Conservation (phyloP, 2,888 invertebrate genomes). For the Drosophila nigritarsus region DNA sequence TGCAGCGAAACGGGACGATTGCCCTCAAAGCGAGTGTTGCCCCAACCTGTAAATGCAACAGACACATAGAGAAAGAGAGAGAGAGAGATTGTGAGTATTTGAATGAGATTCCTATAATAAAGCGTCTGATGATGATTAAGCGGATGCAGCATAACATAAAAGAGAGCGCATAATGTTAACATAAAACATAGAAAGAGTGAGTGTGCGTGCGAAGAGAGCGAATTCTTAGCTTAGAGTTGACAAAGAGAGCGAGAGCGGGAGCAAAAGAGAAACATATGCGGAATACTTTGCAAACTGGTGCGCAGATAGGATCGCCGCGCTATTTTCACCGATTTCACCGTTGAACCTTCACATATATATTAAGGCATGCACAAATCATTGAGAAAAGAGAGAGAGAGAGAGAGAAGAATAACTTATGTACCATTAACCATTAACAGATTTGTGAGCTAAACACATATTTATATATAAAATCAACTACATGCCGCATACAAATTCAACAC, state of each 20-base stretch:
- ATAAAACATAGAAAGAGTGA: slow-evolving; percentile 7
- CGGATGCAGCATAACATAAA: slow-evolving; percentile 57
- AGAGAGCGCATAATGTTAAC: slow-evolving; percentile 22
- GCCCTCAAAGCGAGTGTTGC: slow-evolving; percentile 83
- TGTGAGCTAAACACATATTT: slow-evolving; percentile 21
- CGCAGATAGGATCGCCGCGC: slow-evolving; percentile 83
- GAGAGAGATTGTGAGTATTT: slow-evolving; percentile 9
- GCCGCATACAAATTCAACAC: slow-evolving; percentile 18
- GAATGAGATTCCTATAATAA: background rate
- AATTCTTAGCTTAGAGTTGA: slow-evolving; percentile 6
- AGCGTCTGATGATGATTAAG: slow-evolving; percentile 6
- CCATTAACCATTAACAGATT: slow-evolving; percentile 53
- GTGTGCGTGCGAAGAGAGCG: slow-evolving; percentile 27
- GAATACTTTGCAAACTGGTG: slow-evolving; percentile 84
- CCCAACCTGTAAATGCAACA: slow-evolving; percentile 82
- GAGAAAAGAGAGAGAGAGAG: slow-evolving; percentile 22
- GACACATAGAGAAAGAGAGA: background rate
- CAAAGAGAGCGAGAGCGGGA: background rate
- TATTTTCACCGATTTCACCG: slow-evolving; percentile 78
- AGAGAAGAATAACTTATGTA: slow-evolving; percentile 4
- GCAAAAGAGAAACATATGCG: slow-evolving; percentile 18
- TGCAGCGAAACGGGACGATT: slow-evolving; percentile 84
- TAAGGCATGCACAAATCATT: slow-evolving; percentile 63
- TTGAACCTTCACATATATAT: slow-evolving; percentile 57
- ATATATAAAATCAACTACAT: slow-evolving; percentile 11